Base-by-base conservation (phyloP, 1,140 invertebrate genomes). In the Lasaia peninsularis region DNA sequence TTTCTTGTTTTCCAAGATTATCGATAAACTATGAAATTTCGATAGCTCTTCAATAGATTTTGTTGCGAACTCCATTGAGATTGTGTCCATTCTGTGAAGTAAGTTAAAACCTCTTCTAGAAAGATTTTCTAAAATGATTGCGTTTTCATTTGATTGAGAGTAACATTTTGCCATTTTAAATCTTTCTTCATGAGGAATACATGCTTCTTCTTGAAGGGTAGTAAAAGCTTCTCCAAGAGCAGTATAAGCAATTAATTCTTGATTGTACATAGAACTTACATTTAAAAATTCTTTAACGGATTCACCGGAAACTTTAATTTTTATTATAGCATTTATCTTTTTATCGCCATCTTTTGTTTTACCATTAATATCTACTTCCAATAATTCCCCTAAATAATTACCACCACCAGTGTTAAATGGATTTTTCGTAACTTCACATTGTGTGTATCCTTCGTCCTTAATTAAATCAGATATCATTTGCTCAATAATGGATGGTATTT, bases 401-500 rank as follows among this genome's bases (percentile, higher is more conserved):
- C 62, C 62, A 6, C 62, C 67, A 0, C 62, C 53, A 1, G 56
- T 20, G 18, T 59, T 40, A 2, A 53, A 44, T 0, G 20, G 11
- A 59, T 52, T 71, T 35, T 51, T 68, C 10, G 16, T 18, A 0
- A 71, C 32, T 48, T 69, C 53, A 52, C 66, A 67, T 1, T 52
- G 54, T 11, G 50, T 21, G 32, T 66, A 77, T 9, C 60, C 67
- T 68, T 77, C 67, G 28, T 63, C 64, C 51, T 62, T 51, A 6
- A 69, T 60, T 3, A 78, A 71, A 40, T 61, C 55, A 51, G 57
- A 28, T 8, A 70, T 34, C 11, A 53, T 32, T 28, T 63, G 21
- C 35, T 63, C 37, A 32, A 71, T 50, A 35, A 24, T 11, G 1
- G n/a, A n/a, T n/a, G 44, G 44, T 48, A 24, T 20, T 48, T 21